Evolutionary conservation across 1,140 invertebrate genomes (phyloP).

Genomic region (Trichomalopsis sarcophagae): DNA sequence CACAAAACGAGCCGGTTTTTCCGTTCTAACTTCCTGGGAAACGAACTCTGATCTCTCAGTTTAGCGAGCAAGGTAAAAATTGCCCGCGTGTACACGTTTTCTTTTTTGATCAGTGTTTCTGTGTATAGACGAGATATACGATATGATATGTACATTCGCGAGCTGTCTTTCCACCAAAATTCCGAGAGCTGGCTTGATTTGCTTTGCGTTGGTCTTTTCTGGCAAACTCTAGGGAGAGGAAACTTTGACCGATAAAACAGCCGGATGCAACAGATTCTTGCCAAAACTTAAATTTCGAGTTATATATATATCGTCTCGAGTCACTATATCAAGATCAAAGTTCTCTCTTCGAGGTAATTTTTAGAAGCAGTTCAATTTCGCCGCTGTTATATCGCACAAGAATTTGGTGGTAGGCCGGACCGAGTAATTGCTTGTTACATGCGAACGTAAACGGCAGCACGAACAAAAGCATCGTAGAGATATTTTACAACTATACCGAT

Average conservation of each 20-base stretch:
- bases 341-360: background rate
- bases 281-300: too few relatives aligned
- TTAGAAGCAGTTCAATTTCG: background rate
- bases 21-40: slow-evolving; percentile 54
- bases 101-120: background rate
- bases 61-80: slow-evolving; percentile 68
- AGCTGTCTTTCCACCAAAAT: slow-evolving; percentile 30
- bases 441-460: slow-evolving; percentile 51
- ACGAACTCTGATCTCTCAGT: slow-evolving; percentile 57
- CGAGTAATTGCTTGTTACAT: slow-evolving; percentile 40
- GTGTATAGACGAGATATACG: slow-evolving; percentile 6
- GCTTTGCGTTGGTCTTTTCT: background rate
- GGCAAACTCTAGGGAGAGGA: background rate
- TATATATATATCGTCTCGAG: too few relatives aligned
- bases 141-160: background rate
- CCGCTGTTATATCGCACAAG: background rate
- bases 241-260: slow-evolving; percentile 11
- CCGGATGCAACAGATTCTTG: too few relatives aligned
- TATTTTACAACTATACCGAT: slow-evolving; percentile 25
- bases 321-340: background rate
- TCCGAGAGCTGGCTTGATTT: background rate
- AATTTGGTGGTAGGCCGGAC: slow-evolving; percentile 46
- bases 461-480: slow-evolving; percentile 54
- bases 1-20: slow-evolving; percentile 44
- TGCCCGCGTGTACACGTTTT: slow-evolving; percentile 5